These are phyloP conservation scores for Sebastes dallii DNA, from an alignment of 2,797 vertebrate species.

Conservation along the genomic window DNA sequence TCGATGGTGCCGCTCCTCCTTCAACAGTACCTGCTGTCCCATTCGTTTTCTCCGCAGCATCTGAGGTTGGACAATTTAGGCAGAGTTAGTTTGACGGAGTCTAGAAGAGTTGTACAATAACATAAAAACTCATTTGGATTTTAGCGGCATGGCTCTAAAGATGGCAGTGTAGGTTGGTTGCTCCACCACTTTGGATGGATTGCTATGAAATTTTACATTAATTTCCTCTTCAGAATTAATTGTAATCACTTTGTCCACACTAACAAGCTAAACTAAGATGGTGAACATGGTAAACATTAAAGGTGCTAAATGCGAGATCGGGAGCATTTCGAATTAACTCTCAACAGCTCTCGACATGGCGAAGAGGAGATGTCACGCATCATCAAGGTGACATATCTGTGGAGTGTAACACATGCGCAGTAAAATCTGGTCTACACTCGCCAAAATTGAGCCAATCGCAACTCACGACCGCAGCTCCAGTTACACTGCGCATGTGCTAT, in stretches of 20 bases:
- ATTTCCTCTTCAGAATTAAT: background rate
- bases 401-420: too few species aligned
- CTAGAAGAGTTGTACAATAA: background rate
- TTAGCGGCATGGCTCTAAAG: background rate
- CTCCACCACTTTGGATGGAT: background rate
- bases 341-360: too few species aligned
- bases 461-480: too few species aligned
- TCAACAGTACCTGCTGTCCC: constrained; percentile 65
- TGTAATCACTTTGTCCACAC: background rate
- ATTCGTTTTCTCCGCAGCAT: constrained; percentile 61
- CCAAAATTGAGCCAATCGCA: too few species aligned
- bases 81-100: background rate
- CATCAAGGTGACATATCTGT: too few species aligned
- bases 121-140: background rate
- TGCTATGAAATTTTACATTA: background rate
- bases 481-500: too few species aligned
- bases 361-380: too few species aligned
- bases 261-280: background rate
- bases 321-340: too few species aligned
- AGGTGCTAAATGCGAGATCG: background rate
- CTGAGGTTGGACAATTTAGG: constrained; percentile 39
- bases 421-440: too few species aligned
- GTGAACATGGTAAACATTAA: background rate
- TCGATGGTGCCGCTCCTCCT: constrained; percentile 28
- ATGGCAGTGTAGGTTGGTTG: background rate